Percentiles rank a stretch among this genome's conserved stretches.
Evolutionary conservation across 2,113 vertebrate species (phyloP).

Genomic region (human): DNA sequence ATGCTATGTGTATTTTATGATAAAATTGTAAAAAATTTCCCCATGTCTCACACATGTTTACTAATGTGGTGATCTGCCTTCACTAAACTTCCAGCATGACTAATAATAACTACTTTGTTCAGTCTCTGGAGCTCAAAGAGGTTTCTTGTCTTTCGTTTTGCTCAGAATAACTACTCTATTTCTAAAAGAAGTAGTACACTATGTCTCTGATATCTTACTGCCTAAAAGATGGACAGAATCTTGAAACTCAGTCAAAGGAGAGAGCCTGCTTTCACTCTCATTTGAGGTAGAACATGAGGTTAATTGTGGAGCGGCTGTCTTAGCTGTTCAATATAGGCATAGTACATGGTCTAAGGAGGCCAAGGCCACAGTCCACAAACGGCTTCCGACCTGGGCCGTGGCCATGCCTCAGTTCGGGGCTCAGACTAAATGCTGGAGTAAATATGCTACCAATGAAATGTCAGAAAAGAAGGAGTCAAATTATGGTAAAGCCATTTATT

Average conservation of each 20-base stretch:
- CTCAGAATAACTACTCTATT: neutral
- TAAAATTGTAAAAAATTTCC: neutral
- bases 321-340: too few relatives aligned
- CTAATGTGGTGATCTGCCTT: neutral
- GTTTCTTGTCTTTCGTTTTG: neutral
- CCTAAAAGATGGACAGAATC: neutral
- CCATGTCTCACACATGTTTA: neutral
- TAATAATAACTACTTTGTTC: neutral
- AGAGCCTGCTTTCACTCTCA: neutral
- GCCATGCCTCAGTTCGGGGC: neutral
- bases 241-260: neutral
- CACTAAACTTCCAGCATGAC: neutral
- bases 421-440: neutral
- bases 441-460: neutral
- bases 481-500: neutral
- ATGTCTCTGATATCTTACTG: neutral
- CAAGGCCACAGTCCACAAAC: fast-evolving
- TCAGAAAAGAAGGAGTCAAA: neutral
- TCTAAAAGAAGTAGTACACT: neutral
- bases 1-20: neutral
- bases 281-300: neutral
- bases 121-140: neutral
- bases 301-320: fast-evolving
- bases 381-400: neutral
- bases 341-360: neutral